Evolutionary conservation across 2,113 vertebrate genomes (phyloP).

Genomic region (Cyrtonyx montezumae): DNA sequence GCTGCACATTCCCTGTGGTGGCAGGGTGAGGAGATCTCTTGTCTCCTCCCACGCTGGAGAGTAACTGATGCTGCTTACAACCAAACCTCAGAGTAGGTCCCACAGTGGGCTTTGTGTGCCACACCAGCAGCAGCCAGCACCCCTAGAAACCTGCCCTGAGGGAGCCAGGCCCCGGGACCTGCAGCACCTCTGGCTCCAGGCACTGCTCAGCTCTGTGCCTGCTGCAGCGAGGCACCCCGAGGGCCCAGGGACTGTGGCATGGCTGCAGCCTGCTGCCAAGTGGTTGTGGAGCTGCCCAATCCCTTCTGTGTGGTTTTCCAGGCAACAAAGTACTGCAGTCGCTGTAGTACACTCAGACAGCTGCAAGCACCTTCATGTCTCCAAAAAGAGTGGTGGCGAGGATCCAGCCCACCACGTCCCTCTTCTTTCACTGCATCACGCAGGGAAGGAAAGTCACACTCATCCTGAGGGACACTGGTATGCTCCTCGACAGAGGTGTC

Average conservation of each 20-base stretch:
- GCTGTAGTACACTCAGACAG: background rate
- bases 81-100: background rate
- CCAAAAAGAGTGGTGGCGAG: background rate
- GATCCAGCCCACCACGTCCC: background rate
- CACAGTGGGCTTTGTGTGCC: background rate
- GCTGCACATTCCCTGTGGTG: background rate
- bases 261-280: background rate
- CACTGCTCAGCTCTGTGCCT: background rate
- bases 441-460: background rate
- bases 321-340: background rate
- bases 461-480: background rate
- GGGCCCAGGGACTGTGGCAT: background rate
- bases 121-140: background rate
- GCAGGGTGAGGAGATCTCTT: background rate
- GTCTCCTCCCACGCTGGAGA: background rate
- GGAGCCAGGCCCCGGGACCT: background rate
- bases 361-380: background rate
- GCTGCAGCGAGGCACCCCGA: background rate
- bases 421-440: background rate
- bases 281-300: fast-evolving
- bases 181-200: background rate
- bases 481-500: background rate
- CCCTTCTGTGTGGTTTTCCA: background rate
- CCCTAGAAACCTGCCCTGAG: background rate
- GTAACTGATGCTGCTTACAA: background rate